These are phyloP conservation scores for Anser brachyrhynchus DNA, from an alignment of 2,113 vertebrate genomes.

Conservation along the genomic window DNA sequence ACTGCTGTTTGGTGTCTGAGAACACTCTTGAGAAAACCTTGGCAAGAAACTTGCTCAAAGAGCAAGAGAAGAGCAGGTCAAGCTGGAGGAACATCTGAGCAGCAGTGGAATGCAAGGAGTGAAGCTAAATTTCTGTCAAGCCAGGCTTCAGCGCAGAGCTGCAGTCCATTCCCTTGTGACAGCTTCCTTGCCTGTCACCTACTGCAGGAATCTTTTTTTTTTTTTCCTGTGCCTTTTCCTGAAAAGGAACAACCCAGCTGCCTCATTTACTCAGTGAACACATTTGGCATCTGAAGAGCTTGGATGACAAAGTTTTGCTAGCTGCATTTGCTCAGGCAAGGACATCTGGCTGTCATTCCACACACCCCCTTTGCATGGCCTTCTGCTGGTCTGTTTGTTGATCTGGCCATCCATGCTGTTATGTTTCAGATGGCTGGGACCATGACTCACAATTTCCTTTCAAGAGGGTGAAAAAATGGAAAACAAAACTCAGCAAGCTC, in stretches of 20 bases:
- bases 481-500: slow-evolving; percentile 22
- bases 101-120: background rate
- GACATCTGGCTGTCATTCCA: background rate
- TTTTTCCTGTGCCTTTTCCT: slow-evolving; percentile 1
- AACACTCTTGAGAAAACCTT: slow-evolving; percentile 20
- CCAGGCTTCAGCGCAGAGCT: background rate
- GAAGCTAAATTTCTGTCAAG: slow-evolving; percentile 5
- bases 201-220: background rate
- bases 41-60: slow-evolving; percentile 34
- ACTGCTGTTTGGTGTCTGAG: slow-evolving; percentile 32
- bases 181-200: background rate
- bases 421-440: background rate
- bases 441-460: slow-evolving; percentile 14
- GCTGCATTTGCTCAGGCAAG: slow-evolving; percentile 1
- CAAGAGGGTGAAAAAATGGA: background rate
- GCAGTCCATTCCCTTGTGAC: background rate
- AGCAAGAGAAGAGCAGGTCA: slow-evolving; percentile 50
- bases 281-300: background rate
- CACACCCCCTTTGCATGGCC: accelerated
- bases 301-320: background rate
- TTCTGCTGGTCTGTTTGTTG: slow-evolving; percentile 38
- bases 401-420: background rate
- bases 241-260: slow-evolving; percentile 27
- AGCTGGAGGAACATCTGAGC: slow-evolving; percentile 8
- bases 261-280: background rate